Evolutionary conservation across 53 echinoderm and acorn worm species (phyloP), one percentile per base, ranked within the genome.

Genomic region (Glandiceps talaboti): DNA sequence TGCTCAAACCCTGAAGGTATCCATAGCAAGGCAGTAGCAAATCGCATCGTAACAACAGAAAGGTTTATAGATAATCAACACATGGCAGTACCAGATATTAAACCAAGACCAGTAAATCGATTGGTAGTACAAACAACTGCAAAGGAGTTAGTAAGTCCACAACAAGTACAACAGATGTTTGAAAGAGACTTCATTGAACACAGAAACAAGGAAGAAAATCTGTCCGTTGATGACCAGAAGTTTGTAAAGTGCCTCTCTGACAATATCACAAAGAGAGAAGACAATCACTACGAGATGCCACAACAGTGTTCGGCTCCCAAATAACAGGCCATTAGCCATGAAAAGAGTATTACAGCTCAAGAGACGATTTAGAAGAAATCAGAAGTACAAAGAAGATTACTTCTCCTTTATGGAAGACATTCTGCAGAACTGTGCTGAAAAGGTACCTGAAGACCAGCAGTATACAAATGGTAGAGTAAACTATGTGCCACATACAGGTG

Each of bases 401-500:
- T 14, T 82, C 1, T 10, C 77, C 28, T 75, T 80, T 33, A 86
- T 86, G 86, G 31, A 74, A 0, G 82, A 86, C 73, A 82, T 86
- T 25, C 31, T 82, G 1, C 25, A 28, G 0, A 74, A 86, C 32
- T 64, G 30, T 27, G 84, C 84, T 10, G 87, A 90, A 79, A 77
- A 30, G 31, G 78, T 86, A n/a, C 77, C 82, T 26, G 84, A 84
- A 31, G 74, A 82, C 14, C 79, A 78, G 75, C 75, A 79, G 25
- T 64, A 81, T 10, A 64, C 75, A 26, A 1, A 26, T 73, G 30
- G 31, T 26, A 78, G 73, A 30, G 30, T 81, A 30, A 84, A 85
- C 84, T 88, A 81, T 29, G 75, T 88, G 12, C 89, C 89, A 25
- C 90, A 89, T 33, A 83, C 80, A 74, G 80, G 85, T 25, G 89